These are phyloP conservation scores for Pholis gunnellus DNA, from an alignment of 2,113 vertebrate species.

Conservation along the genomic window DNA sequence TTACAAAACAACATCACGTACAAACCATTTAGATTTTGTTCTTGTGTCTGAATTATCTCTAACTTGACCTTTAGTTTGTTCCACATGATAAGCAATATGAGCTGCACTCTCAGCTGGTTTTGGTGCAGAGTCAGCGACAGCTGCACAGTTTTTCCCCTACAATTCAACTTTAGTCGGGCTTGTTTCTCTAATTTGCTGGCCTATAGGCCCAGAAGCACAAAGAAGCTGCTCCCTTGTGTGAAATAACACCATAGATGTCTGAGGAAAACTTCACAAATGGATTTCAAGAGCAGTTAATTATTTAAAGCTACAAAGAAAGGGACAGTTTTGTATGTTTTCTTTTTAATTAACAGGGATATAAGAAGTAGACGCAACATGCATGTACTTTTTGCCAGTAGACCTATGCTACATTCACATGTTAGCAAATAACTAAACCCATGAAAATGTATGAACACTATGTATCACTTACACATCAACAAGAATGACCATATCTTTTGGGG, in stretches of 20 bases:
- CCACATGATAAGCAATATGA: slow-evolving; percentile 11
- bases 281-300: slow-evolving; percentile 9
- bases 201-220: background rate
- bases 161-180: background rate
- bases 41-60: background rate
- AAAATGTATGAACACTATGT: background rate
- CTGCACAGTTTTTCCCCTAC: slow-evolving; percentile 10
- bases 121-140: slow-evolving; percentile 24
- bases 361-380: background rate
- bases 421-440: background rate
- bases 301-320: background rate
- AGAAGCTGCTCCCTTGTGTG: slow-evolving; percentile 1
- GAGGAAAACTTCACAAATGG: background rate
- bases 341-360: background rate
- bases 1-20: background rate
- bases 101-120: slow-evolving; percentile 28
- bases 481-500: slow-evolving; percentile 99
- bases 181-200: background rate
- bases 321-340: background rate
- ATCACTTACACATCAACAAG: slow-evolving; percentile 97
- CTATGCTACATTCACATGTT: background rate
- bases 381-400: background rate
- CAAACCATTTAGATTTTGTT: background rate
- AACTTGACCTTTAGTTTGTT: slow-evolving; percentile 11
- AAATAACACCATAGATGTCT: background rate